Evolutionary conservation across 1,140 invertebrate genomes (phyloP).

Genomic region (Drosophila mojavensis): DNA sequence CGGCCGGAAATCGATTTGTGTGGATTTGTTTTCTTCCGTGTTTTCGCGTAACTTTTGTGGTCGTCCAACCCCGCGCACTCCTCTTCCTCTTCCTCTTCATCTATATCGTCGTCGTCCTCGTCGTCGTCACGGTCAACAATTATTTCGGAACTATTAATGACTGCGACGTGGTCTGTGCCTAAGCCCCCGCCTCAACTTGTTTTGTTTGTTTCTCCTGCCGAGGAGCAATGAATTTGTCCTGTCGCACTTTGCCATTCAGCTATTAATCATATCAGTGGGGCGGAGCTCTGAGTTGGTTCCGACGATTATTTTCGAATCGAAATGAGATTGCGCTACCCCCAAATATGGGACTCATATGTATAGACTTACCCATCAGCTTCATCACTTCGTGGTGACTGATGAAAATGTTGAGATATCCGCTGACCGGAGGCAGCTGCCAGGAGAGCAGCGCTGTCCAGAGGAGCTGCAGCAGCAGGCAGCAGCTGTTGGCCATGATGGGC

Average conservation of each 20-base stretch:
- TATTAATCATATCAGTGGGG: slow-evolving; percentile 68
- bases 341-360: neutral
- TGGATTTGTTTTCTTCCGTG: slow-evolving; percentile 73
- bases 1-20: slow-evolving; percentile 75
- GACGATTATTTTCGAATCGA: slow-evolving; percentile 45
- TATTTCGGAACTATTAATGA: slow-evolving; percentile 80
- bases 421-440: slow-evolving; percentile 57
- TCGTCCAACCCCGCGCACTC: slow-evolving; percentile 9
- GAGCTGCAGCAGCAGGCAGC: slow-evolving; percentile 33
- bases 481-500: slow-evolving; percentile 18
- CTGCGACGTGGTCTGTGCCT: slow-evolving; percentile 49
- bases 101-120: neutral
- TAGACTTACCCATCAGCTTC: slow-evolving; percentile 89
- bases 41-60: slow-evolving; percentile 57
- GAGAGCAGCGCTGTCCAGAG: slow-evolving; percentile 36
- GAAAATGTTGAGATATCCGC: slow-evolving; percentile 90
- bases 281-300: slow-evolving; percentile 10
- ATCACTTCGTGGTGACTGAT: slow-evolving; percentile 91
- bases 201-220: slow-evolving; percentile 67
- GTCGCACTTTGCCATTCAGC: slow-evolving; percentile 65
- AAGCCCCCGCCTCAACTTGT: neutral
- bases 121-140: slow-evolving; percentile 71
- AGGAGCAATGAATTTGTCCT: slow-evolving; percentile 70
- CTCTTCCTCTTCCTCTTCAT: neutral
- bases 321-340: slow-evolving; percentile 1